Base-by-base conservation (phyloP, 2,888 invertebrate genomes). In the Horisme vitalbata region DNA sequence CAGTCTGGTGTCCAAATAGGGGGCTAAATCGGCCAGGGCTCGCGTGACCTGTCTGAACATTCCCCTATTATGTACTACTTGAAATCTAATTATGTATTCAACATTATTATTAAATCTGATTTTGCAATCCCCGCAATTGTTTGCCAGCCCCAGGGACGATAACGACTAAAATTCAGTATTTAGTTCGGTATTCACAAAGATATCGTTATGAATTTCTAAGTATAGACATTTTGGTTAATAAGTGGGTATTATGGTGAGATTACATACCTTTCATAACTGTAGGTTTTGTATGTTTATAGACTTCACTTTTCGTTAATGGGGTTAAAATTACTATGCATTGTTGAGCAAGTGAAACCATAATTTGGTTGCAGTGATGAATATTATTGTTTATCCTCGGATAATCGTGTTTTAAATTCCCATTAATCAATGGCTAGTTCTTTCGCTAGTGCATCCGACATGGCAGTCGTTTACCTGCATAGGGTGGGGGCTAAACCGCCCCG, bases 401-500 rank as follows among this genome's bases (percentile, higher is more conserved):
- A 32, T 23, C 9, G 35, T 45, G 27, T 26, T 38, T 35, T 3
- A 32, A 38, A 18, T 10, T 24, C 30, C 9, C 39, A 47, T 47
- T 52, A 52, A 36, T 44, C 47, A 47, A 44, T 30, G 36, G 27
- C 36, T 47, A 44, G 46, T 52, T 52, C 36, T 50, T 57, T 52
- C 39, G 41, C 35, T 45, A 49, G 41, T 57, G 53, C 51, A 53
- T 52, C 50, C 21, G 44, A 44, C 50, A 45, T 49, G 38, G 49
- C 44, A 44, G 35, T 39, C 62, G 59, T 72, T 70, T 70, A 73
- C 75, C 74, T 71, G 71, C 65, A 71, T 62, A 67, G 69, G 69
- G 68, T 67, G 65, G 66, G 65, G 61, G 55, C 45, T 43, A 45
- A 44, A 56, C 50, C 50, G 44, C 47, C n/a, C n/a, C 41, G 41